Base-by-base conservation (phyloP, 2,113 vertebrate species). In the Naja naja region DNA sequence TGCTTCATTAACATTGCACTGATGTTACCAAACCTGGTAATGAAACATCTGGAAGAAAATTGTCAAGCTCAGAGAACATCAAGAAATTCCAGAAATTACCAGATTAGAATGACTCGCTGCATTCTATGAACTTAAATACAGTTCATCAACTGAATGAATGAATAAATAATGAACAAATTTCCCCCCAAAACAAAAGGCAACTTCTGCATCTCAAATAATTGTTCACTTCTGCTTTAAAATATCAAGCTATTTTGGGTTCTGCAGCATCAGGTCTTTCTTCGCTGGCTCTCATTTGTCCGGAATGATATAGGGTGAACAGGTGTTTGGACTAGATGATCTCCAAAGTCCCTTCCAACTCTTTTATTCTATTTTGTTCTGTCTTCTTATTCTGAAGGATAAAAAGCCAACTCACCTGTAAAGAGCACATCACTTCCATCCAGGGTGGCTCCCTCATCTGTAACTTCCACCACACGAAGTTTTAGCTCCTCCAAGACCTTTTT, bases 401-500 rank as follows among this genome's bases (percentile, higher is more conserved):
- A 20, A 53, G 3, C 49, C 39, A 22, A 43, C 11, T 96, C 91
- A 98, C 97, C 97, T 0, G 99, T 99, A 96, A 99, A 99, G 58
- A 99, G 98, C 49, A 99, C 97, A 22, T 99, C 99, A 0, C 98
- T 98, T 95, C 98, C 99, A 92, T 99, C 99, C 94, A 99, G 95
- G 0, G 98, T 99, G 18, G 99, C 98, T 53, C 97, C 98, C 91
- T 98, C 98, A 0, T 96, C 90, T 89, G 97, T 98, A 97, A 98
- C 96, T 97, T 98, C 95, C 47, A 98, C 97, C 54, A 99, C 97
- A 0, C 97, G 98, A 94, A 99, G 97, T 91, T 97, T 98, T 88
- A 99, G 96, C 96, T 99, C 99, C 0, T 98, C 98, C 94, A 99
- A 97, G 91, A 98, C 97, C 91, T 97, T 98, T 92, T 97, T 97